Evolutionary conservation across 2,797 vertebrate species (phyloP), one percentile per base, ranked within the genome.

Genomic region (Manis pentadactyla): DNA sequence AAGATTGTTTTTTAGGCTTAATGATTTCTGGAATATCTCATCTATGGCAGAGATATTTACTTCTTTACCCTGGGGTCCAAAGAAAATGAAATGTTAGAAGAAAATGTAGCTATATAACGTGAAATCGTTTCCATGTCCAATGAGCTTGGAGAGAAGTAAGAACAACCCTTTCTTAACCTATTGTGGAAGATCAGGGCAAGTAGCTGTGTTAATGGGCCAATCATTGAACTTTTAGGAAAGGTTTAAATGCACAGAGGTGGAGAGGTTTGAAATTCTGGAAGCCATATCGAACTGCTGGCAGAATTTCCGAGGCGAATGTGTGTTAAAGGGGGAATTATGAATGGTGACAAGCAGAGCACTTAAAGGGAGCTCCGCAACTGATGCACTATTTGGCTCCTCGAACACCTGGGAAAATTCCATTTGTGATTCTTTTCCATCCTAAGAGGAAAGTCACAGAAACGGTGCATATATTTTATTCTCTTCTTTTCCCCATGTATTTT

Each of bases 11-110:
- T 94, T 83, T 68, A 94, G 31, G 53, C 55, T 49, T 87, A 95
- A 63, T 89, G 63, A 87, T 78, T 95, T 96, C 90, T 96, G 42
- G 55, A 94, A 79, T 15, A 89, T 53, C 29, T 83, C 21, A 37
- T 91, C 88, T 90, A 92, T 86, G 84, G 87, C 84, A 78, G 57
- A 46, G 74, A 85, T 77, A 86, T 53, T 95, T 95, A 83, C 90
- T 86, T 93, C 68, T 88, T 94, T 87, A 71, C 9, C 55, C 21
- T 39, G 75, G 27, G 3, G 8, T 63, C 84, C 23, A 83, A 91
- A 78, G n/a, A 51, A 95, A 94, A 94, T 68, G 81, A 96, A 87
- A 77, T 73, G 29, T 78, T 87, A 49, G 71, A 39, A 57, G 73
- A 71, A 95, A 91, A 69, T 61, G 46, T 59, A 71, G 34, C 66